Evolutionary conservation across 2,888 invertebrate genomes (phyloP).

Genomic region (Caenorhabditis imperialis): DNA sequence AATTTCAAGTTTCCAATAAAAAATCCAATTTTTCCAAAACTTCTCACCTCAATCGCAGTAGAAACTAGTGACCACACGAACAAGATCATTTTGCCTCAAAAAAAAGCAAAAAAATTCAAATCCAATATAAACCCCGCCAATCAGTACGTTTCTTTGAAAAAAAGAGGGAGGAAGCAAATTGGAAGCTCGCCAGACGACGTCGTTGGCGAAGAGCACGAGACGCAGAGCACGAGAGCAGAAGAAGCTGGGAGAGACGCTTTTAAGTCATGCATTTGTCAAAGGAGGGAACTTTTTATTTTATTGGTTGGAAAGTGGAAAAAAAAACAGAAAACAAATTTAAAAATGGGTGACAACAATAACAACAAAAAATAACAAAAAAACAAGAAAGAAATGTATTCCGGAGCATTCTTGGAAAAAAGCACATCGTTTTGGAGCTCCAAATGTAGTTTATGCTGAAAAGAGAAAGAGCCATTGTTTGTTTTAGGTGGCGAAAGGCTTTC

Average conservation of each 20-base stretch:
- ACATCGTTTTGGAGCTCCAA: background rate
- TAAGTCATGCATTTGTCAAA: no score
- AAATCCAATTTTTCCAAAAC: background rate
- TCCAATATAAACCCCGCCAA: no score
- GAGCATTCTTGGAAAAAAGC: background rate
- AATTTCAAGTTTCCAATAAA: background rate
- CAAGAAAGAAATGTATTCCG: background rate
- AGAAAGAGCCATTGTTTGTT: constrained; percentile 42
- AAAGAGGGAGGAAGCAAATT: no score
- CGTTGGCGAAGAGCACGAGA: constrained; percentile 14
- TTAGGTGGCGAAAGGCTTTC: constrained; percentile 3
- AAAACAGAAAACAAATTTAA: constrained; percentile 11
- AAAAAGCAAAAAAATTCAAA: no score
- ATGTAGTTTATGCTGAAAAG: constrained; percentile 42
- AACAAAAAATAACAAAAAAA: no score
- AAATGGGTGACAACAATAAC: no score
- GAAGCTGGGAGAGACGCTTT: background rate
- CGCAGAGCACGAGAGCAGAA: constrained; percentile 8
- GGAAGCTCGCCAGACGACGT: constrained; percentile 28
- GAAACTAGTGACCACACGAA: constrained; percentile 75
- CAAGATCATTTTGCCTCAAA: constrained; percentile 64
- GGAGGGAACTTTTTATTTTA: background rate
- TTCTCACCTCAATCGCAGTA: constrained; percentile 56
- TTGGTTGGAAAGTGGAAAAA: constrained; percentile 9
- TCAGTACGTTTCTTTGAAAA: no score